Evolutionary conservation across 2,113 vertebrate genomes (phyloP).

Genomic region (Chaetops frenatus): DNA sequence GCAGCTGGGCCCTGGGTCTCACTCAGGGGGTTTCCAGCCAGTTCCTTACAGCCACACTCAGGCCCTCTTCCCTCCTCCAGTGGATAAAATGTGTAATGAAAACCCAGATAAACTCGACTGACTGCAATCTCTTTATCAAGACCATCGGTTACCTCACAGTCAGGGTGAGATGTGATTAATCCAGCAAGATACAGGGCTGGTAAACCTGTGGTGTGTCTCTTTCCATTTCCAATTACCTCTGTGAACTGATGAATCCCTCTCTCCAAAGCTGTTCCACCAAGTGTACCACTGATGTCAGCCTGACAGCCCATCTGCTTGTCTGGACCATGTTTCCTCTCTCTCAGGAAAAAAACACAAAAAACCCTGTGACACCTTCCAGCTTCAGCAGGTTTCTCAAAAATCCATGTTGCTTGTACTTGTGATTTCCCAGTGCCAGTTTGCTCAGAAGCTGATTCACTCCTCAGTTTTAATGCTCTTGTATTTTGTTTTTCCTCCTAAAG

Average conservation of each 20-base stretch:
- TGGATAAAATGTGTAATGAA: background rate
- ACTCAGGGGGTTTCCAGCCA: background rate
- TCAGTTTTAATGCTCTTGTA: background rate
- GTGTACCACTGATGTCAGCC: constrained; percentile 30
- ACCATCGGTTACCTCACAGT: background rate
- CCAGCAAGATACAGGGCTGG: background rate
- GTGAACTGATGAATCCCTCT: constrained; percentile 13
- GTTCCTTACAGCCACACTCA: background rate
- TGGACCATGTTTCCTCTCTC: constrained; percentile 25
- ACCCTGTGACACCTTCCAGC: constrained; percentile 10
- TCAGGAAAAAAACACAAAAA: background rate
- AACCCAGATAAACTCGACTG: background rate
- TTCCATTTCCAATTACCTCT: constrained; percentile 47
- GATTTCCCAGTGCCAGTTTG: background rate
- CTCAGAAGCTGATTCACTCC: background rate
- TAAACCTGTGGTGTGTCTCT: background rate
- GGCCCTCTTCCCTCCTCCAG: background rate
- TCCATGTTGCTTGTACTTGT: background rate
- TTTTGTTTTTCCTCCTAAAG: background rate
- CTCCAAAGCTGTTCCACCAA: constrained; percentile 37
- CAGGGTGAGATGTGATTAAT: background rate
- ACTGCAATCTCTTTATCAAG: background rate
- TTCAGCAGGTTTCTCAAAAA: constrained; percentile 39
- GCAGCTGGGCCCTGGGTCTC: background rate
- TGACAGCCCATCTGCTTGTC: constrained; percentile 59